Evolutionary conservation across 2,797 vertebrate species (phyloP).

Genomic region (Euthynnus affinis): DNA sequence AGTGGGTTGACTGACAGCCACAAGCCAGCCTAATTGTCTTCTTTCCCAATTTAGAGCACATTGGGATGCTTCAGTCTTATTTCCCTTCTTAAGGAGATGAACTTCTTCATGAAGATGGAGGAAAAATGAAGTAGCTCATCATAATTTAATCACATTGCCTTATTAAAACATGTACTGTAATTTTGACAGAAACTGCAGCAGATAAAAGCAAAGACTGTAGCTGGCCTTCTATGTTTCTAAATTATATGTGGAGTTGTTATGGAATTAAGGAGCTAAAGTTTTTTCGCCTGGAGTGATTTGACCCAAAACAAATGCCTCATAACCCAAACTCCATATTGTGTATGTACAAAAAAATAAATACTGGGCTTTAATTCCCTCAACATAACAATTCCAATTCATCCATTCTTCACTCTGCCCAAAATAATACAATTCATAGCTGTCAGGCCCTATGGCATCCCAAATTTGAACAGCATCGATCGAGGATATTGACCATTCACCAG

Average conservation of each 20-base stretch:
- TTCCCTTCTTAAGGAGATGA: slow-evolving; percentile 62
- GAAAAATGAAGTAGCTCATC: slow-evolving; percentile 36
- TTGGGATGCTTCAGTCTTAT: slow-evolving; percentile 56
- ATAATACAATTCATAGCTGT: slow-evolving; percentile 82
- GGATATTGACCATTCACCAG: slow-evolving; percentile 85
- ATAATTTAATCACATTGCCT: slow-evolving; percentile 51
- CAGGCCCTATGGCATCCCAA: slow-evolving; percentile 82
- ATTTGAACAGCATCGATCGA: slow-evolving; percentile 83
- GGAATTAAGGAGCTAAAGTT: slow-evolving; percentile 65
- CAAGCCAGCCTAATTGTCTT: slow-evolving; percentile 77
- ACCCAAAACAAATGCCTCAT: slow-evolving; percentile 69
- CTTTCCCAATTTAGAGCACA: slow-evolving; percentile 72
- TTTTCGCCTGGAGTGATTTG: slow-evolving; percentile 68
- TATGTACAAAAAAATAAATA: slow-evolving; percentile 78
- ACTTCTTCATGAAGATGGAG: slow-evolving; percentile 31
- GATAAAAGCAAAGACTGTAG: slow-evolving; percentile 37
- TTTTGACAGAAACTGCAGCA: slow-evolving; percentile 20
- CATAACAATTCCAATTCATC: slow-evolving; percentile 77
- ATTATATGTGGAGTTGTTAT: slow-evolving; percentile 59
- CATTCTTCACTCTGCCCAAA: slow-evolving; percentile 75
- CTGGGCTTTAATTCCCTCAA: slow-evolving; percentile 75
- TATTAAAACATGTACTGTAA: slow-evolving; percentile 39
- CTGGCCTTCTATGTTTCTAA: slow-evolving; percentile 48
- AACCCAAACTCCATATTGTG: slow-evolving; percentile 60
- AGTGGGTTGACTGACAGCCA: slow-evolving; percentile 82